Conservation (phyloP, 2,888 invertebrate genomes). For the Spodoptera littoralis region DNA sequence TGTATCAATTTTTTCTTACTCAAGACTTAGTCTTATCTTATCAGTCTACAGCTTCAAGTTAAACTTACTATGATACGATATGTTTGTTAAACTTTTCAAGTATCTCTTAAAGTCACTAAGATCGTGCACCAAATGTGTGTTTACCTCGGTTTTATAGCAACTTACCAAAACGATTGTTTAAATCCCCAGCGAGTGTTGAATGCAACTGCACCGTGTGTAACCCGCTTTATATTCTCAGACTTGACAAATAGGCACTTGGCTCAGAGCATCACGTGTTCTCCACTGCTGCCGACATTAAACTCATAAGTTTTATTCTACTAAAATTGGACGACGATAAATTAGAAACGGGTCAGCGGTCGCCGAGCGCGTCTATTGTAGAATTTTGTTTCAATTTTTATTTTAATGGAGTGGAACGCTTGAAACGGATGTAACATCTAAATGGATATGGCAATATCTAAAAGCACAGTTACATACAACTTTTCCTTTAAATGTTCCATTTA, state of each 20-base stretch:
- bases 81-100: conserved; percentile 28
- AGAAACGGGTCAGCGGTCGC: conserved; percentile 43
- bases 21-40: no score
- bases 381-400: conserved; percentile 50
- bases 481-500: neutral
- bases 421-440: conserved; percentile 15
- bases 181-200: conserved; percentile 42
- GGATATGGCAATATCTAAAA: conserved; percentile 7
- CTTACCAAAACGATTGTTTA: conserved; percentile 44
- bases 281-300: conserved; percentile 44
- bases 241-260: conserved; percentile 57
- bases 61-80: neutral
- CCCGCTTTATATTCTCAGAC: conserved; percentile 44
- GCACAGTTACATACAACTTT: neutral
- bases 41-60: neutral
- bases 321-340: conserved; percentile 52
- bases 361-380: conserved; percentile 29
- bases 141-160: conserved; percentile 43
- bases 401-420: conserved; percentile 29
- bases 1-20: no score
- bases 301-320: conserved; percentile 48
- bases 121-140: conserved; percentile 31
- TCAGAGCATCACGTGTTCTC: conserved; percentile 48
- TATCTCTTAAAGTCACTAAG: conserved; percentile 24
- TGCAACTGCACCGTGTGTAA: conserved; percentile 38